A percentile compares a stretch with the other conserved stretches of the same genome.
Evolutionary conservation across 1,140 invertebrate species (phyloP).

Genomic region (Lasaia peninsularis): DNA sequence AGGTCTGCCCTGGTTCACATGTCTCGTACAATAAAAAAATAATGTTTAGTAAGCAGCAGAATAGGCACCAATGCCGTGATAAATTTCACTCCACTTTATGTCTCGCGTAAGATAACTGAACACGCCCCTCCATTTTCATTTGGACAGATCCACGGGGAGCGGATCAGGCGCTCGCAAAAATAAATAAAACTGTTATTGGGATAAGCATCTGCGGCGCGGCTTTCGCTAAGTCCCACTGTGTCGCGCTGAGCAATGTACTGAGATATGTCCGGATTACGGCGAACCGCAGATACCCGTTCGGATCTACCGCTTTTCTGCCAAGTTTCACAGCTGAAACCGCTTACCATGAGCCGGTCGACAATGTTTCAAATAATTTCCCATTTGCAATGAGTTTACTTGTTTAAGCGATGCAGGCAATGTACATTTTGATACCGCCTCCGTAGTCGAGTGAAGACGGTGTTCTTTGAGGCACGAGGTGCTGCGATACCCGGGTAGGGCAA

Average conservation of each 20-base stretch:
- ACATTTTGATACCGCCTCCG: too few species aligned
- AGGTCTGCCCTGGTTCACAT: too few species aligned
- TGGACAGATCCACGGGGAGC: conserved; percentile 56
- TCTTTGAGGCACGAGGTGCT: too few species aligned
- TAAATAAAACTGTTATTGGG: conserved; percentile 78
- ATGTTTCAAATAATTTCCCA: conserved; percentile 30
- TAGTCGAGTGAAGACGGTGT: too few species aligned
- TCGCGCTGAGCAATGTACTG: conserved; percentile 68
- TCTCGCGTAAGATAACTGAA: conserved; percentile 22
- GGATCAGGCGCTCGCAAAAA: conserved; percentile 70
- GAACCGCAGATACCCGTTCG: conserved; percentile 42
- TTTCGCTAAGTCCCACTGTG: conserved; percentile 70
- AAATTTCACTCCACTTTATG: conserved; percentile 8
- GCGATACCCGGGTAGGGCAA: too few species aligned
- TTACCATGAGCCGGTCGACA: conserved; percentile 46
- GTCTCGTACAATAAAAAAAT: too few species aligned
- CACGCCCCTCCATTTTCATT: conserved; percentile 64
- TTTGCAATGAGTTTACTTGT: neutral
- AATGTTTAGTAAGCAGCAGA: neutral
- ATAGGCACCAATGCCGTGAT: conserved; percentile 15
- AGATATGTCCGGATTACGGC: conserved; percentile 71
- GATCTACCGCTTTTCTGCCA: conserved; percentile 52
- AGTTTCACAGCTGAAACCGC: conserved; percentile 63
- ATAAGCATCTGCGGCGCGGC: conserved; percentile 73
- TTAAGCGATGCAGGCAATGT: neutral